A percentile compares a stretch with the other conserved stretches of the same genome.
These are phyloP conservation scores for Phlogophora meticulosa DNA, from an alignment of 2,888 invertebrate species.

Conservation along the genomic window DNA sequence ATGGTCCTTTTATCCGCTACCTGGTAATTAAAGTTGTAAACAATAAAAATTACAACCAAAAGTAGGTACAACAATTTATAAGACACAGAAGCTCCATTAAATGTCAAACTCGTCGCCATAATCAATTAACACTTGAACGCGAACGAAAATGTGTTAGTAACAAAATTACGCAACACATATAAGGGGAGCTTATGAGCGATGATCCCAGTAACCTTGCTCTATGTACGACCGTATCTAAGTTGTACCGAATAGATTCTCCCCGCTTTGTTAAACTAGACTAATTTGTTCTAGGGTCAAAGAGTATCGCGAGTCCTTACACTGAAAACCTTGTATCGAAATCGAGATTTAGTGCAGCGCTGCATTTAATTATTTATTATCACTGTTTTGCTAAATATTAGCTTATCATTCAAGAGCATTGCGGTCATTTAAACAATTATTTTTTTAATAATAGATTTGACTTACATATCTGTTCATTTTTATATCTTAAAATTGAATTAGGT, in stretches of 20 bases:
- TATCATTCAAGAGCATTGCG: constrained; percentile 65
- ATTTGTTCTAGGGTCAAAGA: constrained; percentile 76
- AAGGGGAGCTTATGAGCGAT: constrained; percentile 54
- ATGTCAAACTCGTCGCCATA: constrained; percentile 19
- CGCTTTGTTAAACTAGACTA: constrained; percentile 76
- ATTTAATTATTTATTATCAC: constrained; percentile 62
- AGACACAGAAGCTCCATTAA: constrained; percentile 16
- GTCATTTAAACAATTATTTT: constrained; percentile 52
- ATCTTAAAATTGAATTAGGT: neutral
- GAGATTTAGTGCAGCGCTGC: constrained; percentile 71
- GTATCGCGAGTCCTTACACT: constrained; percentile 73
- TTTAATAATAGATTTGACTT: constrained; percentile 22
- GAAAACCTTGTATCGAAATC: constrained; percentile 72
- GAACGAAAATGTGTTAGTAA: constrained; percentile 30
- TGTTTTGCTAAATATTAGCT: constrained; percentile 57
- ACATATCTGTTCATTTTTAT: constrained; percentile 9
- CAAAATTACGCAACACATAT: constrained; percentile 55
- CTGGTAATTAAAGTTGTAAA: constrained; percentile 1
- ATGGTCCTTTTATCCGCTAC: constrained; percentile 1
- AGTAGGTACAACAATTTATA: constrained; percentile 15
- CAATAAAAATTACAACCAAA: constrained; percentile 7
- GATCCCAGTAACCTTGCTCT: constrained; percentile 69
- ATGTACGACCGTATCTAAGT: constrained; percentile 69
- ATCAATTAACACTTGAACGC: constrained; percentile 32
- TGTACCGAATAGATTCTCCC: constrained; percentile 73